phyloP scores from a whole-genome alignment of 1,140 invertebrate genomes.

The Anoplophora glabripennis region DNA sequence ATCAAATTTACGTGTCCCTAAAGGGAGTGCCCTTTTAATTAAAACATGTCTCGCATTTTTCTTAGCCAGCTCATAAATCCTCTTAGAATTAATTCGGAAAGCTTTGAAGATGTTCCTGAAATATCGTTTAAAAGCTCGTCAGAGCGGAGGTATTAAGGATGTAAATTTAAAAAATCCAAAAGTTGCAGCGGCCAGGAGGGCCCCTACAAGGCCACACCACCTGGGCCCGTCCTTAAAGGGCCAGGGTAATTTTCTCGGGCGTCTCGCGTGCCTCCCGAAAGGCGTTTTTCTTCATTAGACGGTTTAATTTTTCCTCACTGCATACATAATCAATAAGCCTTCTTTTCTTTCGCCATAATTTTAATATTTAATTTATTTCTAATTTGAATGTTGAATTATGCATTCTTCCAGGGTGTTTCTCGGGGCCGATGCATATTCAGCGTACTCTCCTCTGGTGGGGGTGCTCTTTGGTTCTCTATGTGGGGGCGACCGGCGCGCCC shows the following conservation, averaged over 20 bases:
- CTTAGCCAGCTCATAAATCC: too few relatives aligned
- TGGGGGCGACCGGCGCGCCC: not conserved
- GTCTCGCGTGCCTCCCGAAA: conserved; percentile 36
- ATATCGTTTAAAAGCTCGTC: not conserved
- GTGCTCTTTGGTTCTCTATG: not conserved
- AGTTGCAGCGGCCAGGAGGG: conserved; percentile 12
- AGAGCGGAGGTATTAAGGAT: conserved; percentile 19
- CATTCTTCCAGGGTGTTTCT: conserved; percentile 43
- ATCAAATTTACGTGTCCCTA: too few relatives aligned
- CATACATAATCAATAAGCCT: conserved; percentile 51
- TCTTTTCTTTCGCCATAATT: conserved; percentile 48
- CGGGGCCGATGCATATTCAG: conserved; percentile 44
- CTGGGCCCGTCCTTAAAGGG: conserved; percentile 30
- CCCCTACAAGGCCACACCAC: conserved; percentile 24
- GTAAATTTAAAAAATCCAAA: conserved; percentile 28
- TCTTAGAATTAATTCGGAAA: not conserved
- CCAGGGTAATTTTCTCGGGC: conserved; percentile 23
- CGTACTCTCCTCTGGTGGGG: conserved; percentile 31
- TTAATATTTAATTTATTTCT: conserved; percentile 53
- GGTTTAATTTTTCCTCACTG: conserved; percentile 51
- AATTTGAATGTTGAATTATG: conserved; percentile 52
- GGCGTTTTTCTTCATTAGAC: conserved; percentile 50
- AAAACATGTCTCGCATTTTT: too few relatives aligned
- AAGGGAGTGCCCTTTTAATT: too few relatives aligned
- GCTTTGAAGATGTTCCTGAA: not conserved